Percentiles rank a stretch among this genome's conserved stretches.
phyloP scores from a whole-genome alignment of 2,888 invertebrate species.

The Escarpia spicata region DNA sequence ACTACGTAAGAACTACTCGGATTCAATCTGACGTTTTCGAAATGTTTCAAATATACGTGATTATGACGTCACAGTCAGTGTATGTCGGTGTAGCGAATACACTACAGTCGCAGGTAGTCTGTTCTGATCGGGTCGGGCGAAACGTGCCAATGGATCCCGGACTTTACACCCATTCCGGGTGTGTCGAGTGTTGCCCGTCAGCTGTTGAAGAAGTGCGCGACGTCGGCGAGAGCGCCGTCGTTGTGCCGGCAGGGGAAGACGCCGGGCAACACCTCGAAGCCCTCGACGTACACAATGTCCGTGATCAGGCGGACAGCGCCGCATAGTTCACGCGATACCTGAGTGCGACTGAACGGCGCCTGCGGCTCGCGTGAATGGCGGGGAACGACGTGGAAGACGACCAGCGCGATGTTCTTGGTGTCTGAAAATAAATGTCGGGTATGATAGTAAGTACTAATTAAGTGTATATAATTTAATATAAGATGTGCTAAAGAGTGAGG shows the following conservation, averaged over 20 bases:
- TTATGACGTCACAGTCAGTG: too few species aligned
- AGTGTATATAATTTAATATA: background rate
- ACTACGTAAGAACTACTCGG: too few species aligned
- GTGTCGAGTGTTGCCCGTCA: background rate
- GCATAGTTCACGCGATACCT: background rate
- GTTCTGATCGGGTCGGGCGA: too few species aligned
- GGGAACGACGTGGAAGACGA: background rate
- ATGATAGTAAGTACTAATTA: background rate
- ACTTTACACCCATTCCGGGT: background rate
- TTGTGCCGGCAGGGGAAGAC: background rate
- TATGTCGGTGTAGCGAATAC: too few species aligned
- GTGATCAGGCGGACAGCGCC: background rate
- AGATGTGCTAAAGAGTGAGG: background rate
- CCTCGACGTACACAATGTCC: background rate
- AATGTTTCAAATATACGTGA: too few species aligned
- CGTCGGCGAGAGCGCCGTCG: background rate
- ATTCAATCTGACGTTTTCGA: too few species aligned
- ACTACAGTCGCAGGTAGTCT: too few species aligned
- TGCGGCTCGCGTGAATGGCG: background rate
- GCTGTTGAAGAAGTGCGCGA: background rate
- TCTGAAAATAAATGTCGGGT: background rate
- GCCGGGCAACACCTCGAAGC: background rate
- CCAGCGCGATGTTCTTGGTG: background rate
- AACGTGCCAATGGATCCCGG: too few species aligned
- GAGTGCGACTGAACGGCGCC: background rate